Percentiles rank a stretch among this genome's conserved stretches.
phyloP scores from a whole-genome alignment of 1,140 invertebrate genomes.

The Chrysoperla carnea region DNA sequence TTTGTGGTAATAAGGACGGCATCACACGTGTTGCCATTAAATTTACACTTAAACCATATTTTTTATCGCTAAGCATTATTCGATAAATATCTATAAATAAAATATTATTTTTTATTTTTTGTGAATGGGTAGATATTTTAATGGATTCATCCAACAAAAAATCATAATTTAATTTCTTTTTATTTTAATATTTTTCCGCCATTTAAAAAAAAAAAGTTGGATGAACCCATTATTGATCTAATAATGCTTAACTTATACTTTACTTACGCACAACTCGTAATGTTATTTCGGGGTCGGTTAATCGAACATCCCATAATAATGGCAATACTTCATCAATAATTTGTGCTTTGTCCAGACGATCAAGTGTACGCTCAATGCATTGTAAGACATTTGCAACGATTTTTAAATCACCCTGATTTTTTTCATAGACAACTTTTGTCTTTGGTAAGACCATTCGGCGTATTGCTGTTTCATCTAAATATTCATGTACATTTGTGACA shows the following conservation, averaged over 20 bases:
- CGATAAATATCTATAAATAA: conserved; percentile 72
- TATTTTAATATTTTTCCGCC: too few relatives aligned
- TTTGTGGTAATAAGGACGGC: conserved; percentile 80
- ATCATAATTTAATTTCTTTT: too few relatives aligned
- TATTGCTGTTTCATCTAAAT: conserved; percentile 68
- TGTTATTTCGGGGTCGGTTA: conserved; percentile 70
- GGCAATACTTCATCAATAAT: conserved; percentile 87
- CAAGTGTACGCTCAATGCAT: conserved; percentile 60
- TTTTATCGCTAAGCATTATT: conserved; percentile 78
- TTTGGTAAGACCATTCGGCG: conserved; percentile 71
- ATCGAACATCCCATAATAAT: conserved; percentile 67
- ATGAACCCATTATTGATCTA: too few relatives aligned
- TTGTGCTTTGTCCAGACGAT: conserved; percentile 69
- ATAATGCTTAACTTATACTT: not conserved
- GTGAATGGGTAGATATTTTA: too few relatives aligned
- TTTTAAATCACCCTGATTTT: conserved; percentile 60
- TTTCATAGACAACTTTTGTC: conserved; percentile 74
- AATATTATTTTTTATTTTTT: not conserved
- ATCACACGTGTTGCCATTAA: conserved; percentile 88
- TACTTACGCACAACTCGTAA: conserved; percentile 70
- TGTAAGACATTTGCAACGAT: conserved; percentile 57
- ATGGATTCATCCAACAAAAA: too few relatives aligned
- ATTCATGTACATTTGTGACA: conserved; percentile 69
- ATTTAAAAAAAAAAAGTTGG: too few relatives aligned
- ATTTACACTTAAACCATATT: conserved; percentile 79